Evolutionary conservation across 2,797 vertebrate genomes (phyloP), one percentile per base, ranked within the genome.

Genomic region (Margarornis squamiger): DNA sequence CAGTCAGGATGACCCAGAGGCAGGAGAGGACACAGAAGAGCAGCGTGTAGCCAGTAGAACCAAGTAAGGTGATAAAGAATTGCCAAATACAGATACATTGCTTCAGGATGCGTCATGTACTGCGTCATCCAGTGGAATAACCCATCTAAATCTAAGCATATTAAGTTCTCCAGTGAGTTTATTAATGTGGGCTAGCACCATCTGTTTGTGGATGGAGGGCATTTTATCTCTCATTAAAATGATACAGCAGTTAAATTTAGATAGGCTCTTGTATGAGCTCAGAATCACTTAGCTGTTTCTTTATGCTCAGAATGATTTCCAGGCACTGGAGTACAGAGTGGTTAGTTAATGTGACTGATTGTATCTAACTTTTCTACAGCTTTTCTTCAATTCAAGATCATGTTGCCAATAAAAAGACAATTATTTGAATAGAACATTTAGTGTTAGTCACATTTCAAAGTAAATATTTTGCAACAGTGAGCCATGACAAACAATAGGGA

Each of bases 131-230:
- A 12, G 51, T 49, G 59, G 88, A 95, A 95, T 88, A 96, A 95
- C 94, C 92, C 46, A 73, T 59, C 94, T 97, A 94, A 95, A 94
- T 95, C 95, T 93, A 95, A 96, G 92, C 95, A 97, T 95, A 95
- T 95, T 96, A 97, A 93, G 73, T 93, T 76, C 92, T 95, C 26
- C 80, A 73, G 79, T 73, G 86, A 92, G 63, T 97, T 92, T 96
- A 92, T 93, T 93, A 84, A 92, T 94, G 95, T 95, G 86, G 94
- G 92, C 80, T 95, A 84, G 82, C 88, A 95, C 96, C 96, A 97
- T 97, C 96, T 96, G 94, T 95, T 95, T 92, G 90, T 84, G 77
- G 74, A 96, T 0, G 4, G 59, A 90, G 83, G 39, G 48, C 66
- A 72, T 95, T 95, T 91, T 95, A 38, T 88, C 79, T 92, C 83